Evolutionary conservation across 2,797 vertebrate species (phyloP), one percentile per base, ranked within the genome.

Genomic region (Falco columbarius): DNA sequence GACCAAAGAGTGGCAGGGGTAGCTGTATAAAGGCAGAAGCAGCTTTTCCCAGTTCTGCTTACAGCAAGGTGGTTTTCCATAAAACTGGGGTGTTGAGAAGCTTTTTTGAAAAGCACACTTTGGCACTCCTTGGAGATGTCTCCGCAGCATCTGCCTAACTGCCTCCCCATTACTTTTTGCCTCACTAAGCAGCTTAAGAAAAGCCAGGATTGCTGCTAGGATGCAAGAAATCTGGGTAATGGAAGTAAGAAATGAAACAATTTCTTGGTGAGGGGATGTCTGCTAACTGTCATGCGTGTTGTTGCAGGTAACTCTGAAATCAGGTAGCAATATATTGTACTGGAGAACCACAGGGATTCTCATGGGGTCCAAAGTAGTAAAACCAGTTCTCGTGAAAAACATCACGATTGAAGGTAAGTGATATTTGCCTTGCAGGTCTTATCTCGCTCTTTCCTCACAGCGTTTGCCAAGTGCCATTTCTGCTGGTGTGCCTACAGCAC

Each of bases 281-380:
- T 63, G 9, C 26, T 90, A 13, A 93, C 26, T 88, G 38, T 54
- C 26, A 40, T 21, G 3, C 2, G 1, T 97, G 9, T 83, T 55
- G 49, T 97, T 97, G 19, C 83, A 99, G 99, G 99, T 99, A 66
- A 98, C 98, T 95, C 96, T 99, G 92, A 99, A 99, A 96, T 99
- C 99, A 65, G 99, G 99, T 52, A 99, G 99, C 76, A 99, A 99
- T 94, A 99, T 99, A 95, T 97, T 99, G 12, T 99, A 99, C 97
- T 99, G 99, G 99, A 99, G 99, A 97, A 99, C 99, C 18, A 99
- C 99, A 20, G 99, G 99, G 29, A 98, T 99, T 90, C 97, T 99
- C 27, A 98, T 99, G 98, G 99, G 98, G 3, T 98, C 98, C 32
- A 99, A 99, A 98, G 98, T 98, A 26, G 98, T 99, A 91, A 99